Conservation (phyloP, 2,113 vertebrate species). For the Dascyllus trimaculatus region DNA sequence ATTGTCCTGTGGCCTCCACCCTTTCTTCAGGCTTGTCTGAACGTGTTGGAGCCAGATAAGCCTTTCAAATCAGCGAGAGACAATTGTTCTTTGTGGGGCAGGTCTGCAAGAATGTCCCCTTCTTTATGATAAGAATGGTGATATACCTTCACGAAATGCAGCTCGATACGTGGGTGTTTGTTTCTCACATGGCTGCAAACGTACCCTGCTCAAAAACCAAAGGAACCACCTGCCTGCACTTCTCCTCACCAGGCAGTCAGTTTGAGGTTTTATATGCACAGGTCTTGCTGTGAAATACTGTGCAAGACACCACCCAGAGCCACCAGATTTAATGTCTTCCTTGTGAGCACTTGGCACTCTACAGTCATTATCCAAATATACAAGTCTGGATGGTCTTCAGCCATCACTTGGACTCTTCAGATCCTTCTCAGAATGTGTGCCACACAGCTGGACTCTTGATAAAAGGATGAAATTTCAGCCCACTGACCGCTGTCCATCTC, state of each 20-base stretch:
- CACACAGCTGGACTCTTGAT: slow-evolving; percentile 55
- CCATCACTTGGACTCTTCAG: slow-evolving; percentile 31
- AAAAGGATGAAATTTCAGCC: slow-evolving; percentile 53
- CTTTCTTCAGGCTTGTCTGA: slow-evolving; percentile 22
- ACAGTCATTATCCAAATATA: slow-evolving; percentile 28
- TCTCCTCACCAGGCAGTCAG: background rate
- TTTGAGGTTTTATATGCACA: background rate
- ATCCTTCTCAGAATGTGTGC: slow-evolving; percentile 36
- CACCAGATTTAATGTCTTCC: slow-evolving; percentile 16
- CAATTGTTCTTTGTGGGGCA: slow-evolving; percentile 3
- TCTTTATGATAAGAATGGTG: background rate
- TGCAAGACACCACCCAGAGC: slow-evolving; percentile 3
- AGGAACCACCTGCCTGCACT: background rate
- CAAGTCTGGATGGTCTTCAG: slow-evolving; percentile 34
- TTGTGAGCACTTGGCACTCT: background rate
- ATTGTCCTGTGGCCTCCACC: slow-evolving; percentile 40
- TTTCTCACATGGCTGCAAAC: background rate
- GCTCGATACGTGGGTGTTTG: background rate
- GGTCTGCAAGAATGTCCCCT: background rate
- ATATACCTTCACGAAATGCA: slow-evolving; percentile 4
- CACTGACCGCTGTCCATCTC: slow-evolving; percentile 20
- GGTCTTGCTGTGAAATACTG: slow-evolving; percentile 25
- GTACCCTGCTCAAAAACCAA: background rate
- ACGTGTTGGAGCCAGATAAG: slow-evolving; percentile 15
- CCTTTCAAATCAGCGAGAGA: background rate